Evolutionary conservation across 2,888 invertebrate genomes (phyloP).

Genomic region (Chironomus riparius): DNA sequence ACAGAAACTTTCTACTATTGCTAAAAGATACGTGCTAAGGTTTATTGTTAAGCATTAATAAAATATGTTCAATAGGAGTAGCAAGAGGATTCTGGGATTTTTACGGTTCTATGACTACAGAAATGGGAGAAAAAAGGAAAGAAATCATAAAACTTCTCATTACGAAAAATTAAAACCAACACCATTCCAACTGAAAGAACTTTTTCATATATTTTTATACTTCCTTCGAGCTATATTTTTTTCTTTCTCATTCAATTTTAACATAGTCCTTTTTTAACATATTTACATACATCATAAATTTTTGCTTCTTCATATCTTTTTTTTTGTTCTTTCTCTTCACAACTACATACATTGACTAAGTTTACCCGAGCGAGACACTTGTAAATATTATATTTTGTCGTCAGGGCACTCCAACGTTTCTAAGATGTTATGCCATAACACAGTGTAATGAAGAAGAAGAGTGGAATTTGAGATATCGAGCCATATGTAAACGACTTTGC

Average conservation of each 20-base stretch:
- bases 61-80: not conserved
- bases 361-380: no score
- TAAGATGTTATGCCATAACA: no score
- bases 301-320: no score
- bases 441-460: no score
- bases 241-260: no score
- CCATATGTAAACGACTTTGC: no score
- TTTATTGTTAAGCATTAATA: not conserved
- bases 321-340: no score
- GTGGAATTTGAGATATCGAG: no score
- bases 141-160: not conserved
- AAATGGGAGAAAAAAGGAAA: not conserved
- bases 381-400: no score
- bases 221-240: not conserved
- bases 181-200: conserved; percentile 21
- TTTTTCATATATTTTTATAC: not conserved
- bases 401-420: no score
- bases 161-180: conserved; percentile 5
- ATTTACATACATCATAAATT: not conserved
- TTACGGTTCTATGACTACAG: not conserved
- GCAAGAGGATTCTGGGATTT: no score
- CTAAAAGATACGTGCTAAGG: conserved; percentile 2
- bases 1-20: not conserved
- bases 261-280: not conserved
- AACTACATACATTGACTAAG: no score